Evolutionary conservation across 2,888 invertebrate species (phyloP), one percentile per base, ranked within the genome.

Genomic region (Galerucella pusilla): DNA sequence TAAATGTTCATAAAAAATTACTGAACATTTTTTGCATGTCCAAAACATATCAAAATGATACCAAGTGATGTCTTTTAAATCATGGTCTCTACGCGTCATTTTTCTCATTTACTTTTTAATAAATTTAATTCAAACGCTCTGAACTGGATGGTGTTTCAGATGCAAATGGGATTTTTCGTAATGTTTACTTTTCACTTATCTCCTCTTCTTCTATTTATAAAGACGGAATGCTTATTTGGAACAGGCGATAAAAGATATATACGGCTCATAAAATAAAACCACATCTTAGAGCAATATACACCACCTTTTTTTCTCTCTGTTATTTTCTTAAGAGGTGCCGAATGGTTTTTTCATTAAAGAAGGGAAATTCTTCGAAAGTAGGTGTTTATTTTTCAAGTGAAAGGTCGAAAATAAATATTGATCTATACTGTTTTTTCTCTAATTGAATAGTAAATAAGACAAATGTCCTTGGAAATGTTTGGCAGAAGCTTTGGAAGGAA

Each of bases 201-300:
- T 54, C 54, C 46, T 46, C 46, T n/a, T 52, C n/a, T 52, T 52
- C 70, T 70, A 65, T 71, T 71, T 71, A 71, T 71, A 71, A 71
- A 71, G 64, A 35, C 4, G 42, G 35, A 68, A 20, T 61, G 59
- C 64, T 54, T 71, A 71, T 71, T 64, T 57, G 64, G 65, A 57
- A 57, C 64, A 20, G 46, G 71, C 71, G 71, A 65, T 71, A 71
- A 71, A 71, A 46, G 71, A 71, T 71, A 71, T 71, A 71, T 64
- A 54, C 35, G 16, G 54, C 64, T 65, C 71, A 57, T 71, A 71
- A 71, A 71, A 71, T 64, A 65, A 65, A 71, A 54, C 71, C 71
- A 57, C 71, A 35, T 28, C 64, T 64, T 42, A 64, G 16, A 52
- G 64, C 61, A 64, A 71, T 71, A 64, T 52, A 71, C 64, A 71